phyloP scores from a whole-genome alignment of 2,888 invertebrate genomes.

The Oscheius myriophilus region DNA sequence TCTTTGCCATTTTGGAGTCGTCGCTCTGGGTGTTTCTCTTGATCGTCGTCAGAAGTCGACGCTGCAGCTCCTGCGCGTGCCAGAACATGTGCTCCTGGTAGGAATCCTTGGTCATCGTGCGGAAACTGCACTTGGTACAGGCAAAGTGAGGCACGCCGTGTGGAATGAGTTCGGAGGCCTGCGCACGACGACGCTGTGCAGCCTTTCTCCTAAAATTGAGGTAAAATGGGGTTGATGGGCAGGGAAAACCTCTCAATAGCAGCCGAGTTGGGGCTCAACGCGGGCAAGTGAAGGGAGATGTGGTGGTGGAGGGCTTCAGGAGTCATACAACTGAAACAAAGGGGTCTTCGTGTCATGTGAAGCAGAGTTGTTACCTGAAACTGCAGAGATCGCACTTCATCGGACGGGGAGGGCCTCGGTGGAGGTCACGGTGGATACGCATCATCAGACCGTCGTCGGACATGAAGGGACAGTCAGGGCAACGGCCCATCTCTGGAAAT shows the following conservation, averaged over 20 bases:
- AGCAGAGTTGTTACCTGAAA: slow-evolving; percentile 25
- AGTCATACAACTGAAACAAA: slow-evolving; percentile 35
- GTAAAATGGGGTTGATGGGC: neutral
- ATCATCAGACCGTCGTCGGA: slow-evolving; percentile 30
- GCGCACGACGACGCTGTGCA: slow-evolving; percentile 17
- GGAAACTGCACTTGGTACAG: slow-evolving; percentile 54
- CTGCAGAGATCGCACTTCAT: slow-evolving; percentile 51
- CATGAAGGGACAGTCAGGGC: slow-evolving; percentile 46
- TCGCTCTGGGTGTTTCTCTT: slow-evolving; percentile 50
- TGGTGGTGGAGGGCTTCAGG: slow-evolving; percentile 48
- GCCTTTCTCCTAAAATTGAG: slow-evolving; percentile 7
- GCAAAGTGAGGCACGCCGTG: slow-evolving; percentile 40
- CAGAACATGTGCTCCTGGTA: slow-evolving; percentile 48
- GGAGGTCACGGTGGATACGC: slow-evolving; percentile 46
- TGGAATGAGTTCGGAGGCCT: slow-evolving; percentile 42
- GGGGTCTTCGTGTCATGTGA: neutral
- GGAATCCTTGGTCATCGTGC: slow-evolving; percentile 35
- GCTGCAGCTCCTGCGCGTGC: slow-evolving; percentile 52
- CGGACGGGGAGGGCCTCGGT: slow-evolving; percentile 33
- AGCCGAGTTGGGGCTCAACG: slow-evolving; percentile 28
- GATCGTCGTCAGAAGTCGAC: slow-evolving; percentile 49
- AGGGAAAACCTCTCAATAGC: slow-evolving; percentile 9
- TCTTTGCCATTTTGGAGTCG: slow-evolving; percentile 26
- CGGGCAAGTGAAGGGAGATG: slow-evolving; percentile 43
- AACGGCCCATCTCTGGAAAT: slow-evolving; percentile 21